Evolutionary conservation across 1,140 invertebrate genomes (phyloP), one percentile per base, ranked within the genome.

Genomic region (Bathynomus jamesi): DNA sequence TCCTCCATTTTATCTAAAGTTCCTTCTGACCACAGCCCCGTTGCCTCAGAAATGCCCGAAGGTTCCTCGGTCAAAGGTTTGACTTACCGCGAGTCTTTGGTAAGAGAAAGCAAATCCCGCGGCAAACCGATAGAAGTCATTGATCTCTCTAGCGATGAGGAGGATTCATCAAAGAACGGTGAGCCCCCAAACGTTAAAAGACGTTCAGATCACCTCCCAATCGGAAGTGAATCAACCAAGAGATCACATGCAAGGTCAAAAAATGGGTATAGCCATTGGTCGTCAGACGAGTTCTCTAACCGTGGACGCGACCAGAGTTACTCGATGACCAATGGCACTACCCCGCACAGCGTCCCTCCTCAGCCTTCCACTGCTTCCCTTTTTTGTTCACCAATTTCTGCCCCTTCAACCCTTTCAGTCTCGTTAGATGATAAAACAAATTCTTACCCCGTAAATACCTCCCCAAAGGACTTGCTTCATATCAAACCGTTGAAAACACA

Each of bases 251-350:
- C 72, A 28, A 67, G 61, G 72, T 46, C 72, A 74, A 74, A 74
- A 74, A 74, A 74, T 74, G 72, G 68, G 72, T 70, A 70, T 74
- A 74, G 72, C 72, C 72, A 74, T 74, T 74, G 72, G 72, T 74
- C 72, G 68, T 74, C 68, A 53, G 40, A 74, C 61, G 25, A 67
- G 28, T 46, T 67, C 61, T 69, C 65, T 69, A 70, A 61, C 70
- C 65, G 69, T 61, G 68, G 68, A 28, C 68, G 72, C 69, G 68
- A 40, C 68, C 60, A 65, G 67, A 69, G 72, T 46, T 65, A 70
- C 68, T 74, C 70, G 72, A 69, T 69, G 72, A 70, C 69, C 72
- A 74, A 74, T 74, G 72, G 72, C 72, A 60, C 61, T 46, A 53
- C 72, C 62, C 68, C 67, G n/a, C 63, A 74, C 46, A 69, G 68